Evolutionary conservation across 2,113 vertebrate genomes (phyloP), one percentile per base, ranked within the genome.

Genomic region (Hypocryptadius cinnamomeus): DNA sequence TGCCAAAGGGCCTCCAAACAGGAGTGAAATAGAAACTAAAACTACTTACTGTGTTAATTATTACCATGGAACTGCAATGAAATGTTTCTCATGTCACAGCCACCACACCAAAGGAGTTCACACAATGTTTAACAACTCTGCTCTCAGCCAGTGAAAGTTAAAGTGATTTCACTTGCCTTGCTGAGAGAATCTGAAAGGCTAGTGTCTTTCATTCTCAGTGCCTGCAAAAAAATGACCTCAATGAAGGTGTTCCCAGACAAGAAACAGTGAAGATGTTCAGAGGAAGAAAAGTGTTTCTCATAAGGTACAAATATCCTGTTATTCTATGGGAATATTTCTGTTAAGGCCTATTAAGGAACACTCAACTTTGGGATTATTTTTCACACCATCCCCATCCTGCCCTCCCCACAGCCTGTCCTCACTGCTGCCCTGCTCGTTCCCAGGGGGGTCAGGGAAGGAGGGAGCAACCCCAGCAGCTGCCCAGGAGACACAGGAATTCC

Each of bases 231-330:
- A 35, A 2, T 6, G 18, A 60, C 2, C 2, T 28, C 25, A 0
- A 2, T 70, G n/a, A 4, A 81, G 72, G 45, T 47, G 84, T 16
- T 84, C 93, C 60, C 69, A 95, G 57, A 57, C 50, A 94, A 61
- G 91, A 74, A 92, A 72, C 44, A 81, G 27, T 11, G 71, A 93
- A 56, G 30, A 70, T 69, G 27, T 94, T 88, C 85, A 50, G 92
- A 85, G 78, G 70, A 94, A 85, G 48, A 64, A 91, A 97, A 94
- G 65, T 48, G 42, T 95, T 94, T 88, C 79, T 78, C 51, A 11
- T 73, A 40, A 84, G 95, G 95, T 94, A 97, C 84, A 96, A 96
- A 97, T 83, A 96, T 48, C 90, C 93, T 87, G 57, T 92, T 78
- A 93, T 89, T 96, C 95, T 95, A 79, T 37, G 93, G 94, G 88